Percentiles rank a stretch among this genome's conserved stretches.
Conservation (phyloP, 1,140 invertebrate species). For the Lerema accius region DNA sequence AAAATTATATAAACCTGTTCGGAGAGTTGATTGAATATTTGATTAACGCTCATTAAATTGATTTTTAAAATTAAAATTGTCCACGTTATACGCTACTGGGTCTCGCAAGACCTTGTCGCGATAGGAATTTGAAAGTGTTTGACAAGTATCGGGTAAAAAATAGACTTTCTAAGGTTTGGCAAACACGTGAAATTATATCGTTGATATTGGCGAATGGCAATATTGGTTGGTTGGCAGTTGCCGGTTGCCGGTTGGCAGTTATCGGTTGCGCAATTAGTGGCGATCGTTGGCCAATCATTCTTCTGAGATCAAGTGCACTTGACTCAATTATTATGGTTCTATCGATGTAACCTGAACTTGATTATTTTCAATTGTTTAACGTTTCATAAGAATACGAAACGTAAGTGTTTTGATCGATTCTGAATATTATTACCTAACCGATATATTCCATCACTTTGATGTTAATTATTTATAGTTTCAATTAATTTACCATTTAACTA, state of each 20-base stretch:
- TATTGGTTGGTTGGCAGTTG: neutral
- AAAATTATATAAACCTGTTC: neutral
- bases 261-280: neutral
- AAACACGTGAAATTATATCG: constrained; percentile 9
- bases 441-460: too few relatives aligned
- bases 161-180: constrained; percentile 14
- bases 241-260: neutral
- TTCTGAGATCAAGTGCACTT: constrained; percentile 1
- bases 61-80: neutral
- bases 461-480: too few relatives aligned
- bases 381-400: too few relatives aligned
- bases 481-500: too few relatives aligned
- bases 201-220: constrained; percentile 10
- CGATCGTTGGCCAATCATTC: neutral
- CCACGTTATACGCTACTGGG: neutral
- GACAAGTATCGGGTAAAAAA: constrained; percentile 18
- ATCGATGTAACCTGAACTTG: neutral
- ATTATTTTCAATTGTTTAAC: neutral
- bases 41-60: neutral
- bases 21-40: neutral
- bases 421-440: too few relatives aligned
- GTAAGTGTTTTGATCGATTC: too few relatives aligned
- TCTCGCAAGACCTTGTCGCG: constrained; percentile 3
- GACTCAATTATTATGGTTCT: neutral
- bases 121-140: constrained; percentile 11